These are phyloP conservation scores for Brachionus koreanus DNA, from an alignment of 1,140 invertebrate genomes.

Conservation along the genomic window DNA sequence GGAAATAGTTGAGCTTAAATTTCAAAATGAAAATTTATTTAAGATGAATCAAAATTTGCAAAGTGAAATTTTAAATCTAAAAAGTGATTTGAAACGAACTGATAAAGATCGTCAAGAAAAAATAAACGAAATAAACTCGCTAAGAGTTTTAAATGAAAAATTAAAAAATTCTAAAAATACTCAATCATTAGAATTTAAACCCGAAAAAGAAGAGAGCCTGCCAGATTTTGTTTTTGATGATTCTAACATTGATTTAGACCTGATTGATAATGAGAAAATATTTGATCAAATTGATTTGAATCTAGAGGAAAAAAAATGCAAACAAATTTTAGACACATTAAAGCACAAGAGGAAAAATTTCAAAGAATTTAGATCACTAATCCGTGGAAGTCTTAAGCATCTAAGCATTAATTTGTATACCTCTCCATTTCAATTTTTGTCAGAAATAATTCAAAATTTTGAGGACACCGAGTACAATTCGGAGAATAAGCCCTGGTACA, in stretches of 20 bases:
- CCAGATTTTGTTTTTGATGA: background rate
- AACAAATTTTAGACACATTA: background rate
- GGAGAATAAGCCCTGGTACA: background rate
- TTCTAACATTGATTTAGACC: background rate
- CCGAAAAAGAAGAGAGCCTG: background rate
- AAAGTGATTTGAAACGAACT: background rate
- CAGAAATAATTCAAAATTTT: constrained; percentile 28
- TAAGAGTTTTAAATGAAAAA: background rate
- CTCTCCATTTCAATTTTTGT: constrained; percentile 18
- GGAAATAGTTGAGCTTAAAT: background rate
- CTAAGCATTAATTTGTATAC: constrained; percentile 23
- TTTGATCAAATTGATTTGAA: background rate
- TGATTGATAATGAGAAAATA: background rate
- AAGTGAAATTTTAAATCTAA: background rate
- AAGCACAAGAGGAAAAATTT: background rate
- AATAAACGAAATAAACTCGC: background rate
- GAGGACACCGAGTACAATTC: background rate
- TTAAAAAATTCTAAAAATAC: background rate
- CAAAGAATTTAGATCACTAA: constrained; percentile 12
- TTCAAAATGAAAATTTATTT: constrained; percentile 21
- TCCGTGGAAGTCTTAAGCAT: constrained; percentile 10
- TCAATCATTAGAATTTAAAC: background rate
- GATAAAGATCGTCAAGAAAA: background rate
- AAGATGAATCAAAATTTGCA: background rate
- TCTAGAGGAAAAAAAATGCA: background rate